Base-by-base conservation (phyloP, 2,797 vertebrate species). In the Pelochelys cantorii region DNA sequence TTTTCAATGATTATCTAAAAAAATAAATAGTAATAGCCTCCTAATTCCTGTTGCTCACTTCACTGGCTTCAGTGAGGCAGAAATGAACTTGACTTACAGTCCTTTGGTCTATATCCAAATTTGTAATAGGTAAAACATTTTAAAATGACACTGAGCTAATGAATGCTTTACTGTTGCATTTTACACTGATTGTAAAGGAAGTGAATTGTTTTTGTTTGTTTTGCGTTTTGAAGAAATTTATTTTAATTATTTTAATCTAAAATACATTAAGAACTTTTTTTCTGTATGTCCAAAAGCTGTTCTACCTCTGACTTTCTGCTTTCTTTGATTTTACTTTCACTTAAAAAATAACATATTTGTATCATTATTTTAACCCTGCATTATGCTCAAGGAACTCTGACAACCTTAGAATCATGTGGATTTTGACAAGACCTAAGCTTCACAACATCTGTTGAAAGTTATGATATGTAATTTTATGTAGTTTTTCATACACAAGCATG, bases 401-500 rank as follows among this genome's bases (percentile, higher is more conserved):
- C 96, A 92, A 94, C 80, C 55, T 62, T 91, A 23, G 52, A 96
- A 90, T 96, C 82, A 87, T 95, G 18, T 95, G 53, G 81, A 79
- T 92, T 97, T 95, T 95, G 94, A 94, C 88, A 95, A 86, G 91
- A 79, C 81, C 84, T 97, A 97, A 94, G 96, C 98, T 98, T 97
- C 95, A 94, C 92, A 98, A 98, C 98, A 98, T 99, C 98, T 98
- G 98, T 93, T 98, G 97, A 97, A 97, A 97, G 98, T 98, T 98
- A 98, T 93, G n/a, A 68, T 95, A n/a, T 89, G 87, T 81, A 90
- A 29, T 77, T 59, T 81, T 96, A 94, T 94, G 74, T 95, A 85
- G 59, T 94, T 95, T 94, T 96, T 95, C 75, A 62, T 7, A 5
- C 95, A 94, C 0, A 5, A 86, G 86, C 27, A 94, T 98, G 98